phyloP scores from a whole-genome alignment of 2,888 invertebrate genomes.

The Lepidochitona cinerea region DNA sequence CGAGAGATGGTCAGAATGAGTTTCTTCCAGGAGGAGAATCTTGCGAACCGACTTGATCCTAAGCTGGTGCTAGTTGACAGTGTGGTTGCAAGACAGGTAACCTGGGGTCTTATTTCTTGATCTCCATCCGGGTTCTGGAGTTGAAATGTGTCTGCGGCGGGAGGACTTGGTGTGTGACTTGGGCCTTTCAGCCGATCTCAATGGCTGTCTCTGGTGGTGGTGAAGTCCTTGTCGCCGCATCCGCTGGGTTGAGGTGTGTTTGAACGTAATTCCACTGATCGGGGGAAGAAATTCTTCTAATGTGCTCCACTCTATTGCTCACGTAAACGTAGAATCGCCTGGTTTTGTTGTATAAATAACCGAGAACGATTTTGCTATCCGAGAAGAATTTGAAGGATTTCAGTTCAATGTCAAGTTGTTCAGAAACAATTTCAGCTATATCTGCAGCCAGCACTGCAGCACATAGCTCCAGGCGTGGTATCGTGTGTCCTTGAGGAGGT shows the following conservation, averaged over 20 bases:
- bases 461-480: constrained; percentile 15
- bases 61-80: no score
- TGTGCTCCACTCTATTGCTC: not conserved
- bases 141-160: no score
- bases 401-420: not conserved
- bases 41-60: no score
- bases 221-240: not conserved
- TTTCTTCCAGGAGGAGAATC: no score
- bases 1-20: no score
- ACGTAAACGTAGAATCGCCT: constrained; percentile 10
- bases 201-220: no score
- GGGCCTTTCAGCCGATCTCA: no score
- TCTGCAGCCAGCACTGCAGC: constrained; percentile 17
- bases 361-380: constrained; percentile 11
- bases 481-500: constrained; percentile 9
- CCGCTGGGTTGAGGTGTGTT: constrained; percentile 7
- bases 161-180: no score
- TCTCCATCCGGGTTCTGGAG: no score
- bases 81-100: no score
- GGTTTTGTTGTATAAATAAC: not conserved
- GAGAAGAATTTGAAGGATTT: not conserved
- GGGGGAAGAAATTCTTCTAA: not conserved
- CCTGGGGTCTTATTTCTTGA: no score
- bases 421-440: not conserved
- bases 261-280: constrained; percentile 5